These are phyloP conservation scores for Ruditapes philippinarum DNA, from an alignment of 1,140 invertebrate species.

Conservation along the genomic window DNA sequence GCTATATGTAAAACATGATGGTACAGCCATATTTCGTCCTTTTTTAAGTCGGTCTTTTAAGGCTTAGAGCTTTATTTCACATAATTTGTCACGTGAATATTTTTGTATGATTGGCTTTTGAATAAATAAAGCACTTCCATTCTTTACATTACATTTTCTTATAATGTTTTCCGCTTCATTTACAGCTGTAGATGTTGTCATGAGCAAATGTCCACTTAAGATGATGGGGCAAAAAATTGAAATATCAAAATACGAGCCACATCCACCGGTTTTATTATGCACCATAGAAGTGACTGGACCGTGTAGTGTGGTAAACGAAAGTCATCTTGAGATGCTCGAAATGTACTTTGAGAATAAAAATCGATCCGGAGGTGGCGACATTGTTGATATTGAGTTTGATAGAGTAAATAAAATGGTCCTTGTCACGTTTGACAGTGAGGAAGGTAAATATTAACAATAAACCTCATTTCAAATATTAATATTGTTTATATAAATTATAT, in stretches of 20 bases:
- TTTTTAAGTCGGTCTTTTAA: too few species aligned
- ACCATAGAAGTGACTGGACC: background rate
- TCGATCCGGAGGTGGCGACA: background rate
- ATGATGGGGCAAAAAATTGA: background rate
- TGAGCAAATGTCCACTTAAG: background rate
- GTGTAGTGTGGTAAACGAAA: background rate
- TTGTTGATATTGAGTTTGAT: background rate
- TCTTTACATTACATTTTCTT: too few species aligned
- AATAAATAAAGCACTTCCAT: too few species aligned
- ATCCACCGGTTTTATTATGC: background rate
- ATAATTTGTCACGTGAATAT: too few species aligned
- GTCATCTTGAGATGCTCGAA: background rate
- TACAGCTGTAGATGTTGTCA: background rate
- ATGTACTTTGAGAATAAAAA: slow-evolving; percentile 17
- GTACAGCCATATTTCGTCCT: too few species aligned
- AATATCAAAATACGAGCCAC: background rate
- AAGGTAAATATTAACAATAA: background rate
- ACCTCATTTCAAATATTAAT: too few species aligned
- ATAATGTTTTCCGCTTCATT: too few species aligned
- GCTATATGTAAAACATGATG: too few species aligned
- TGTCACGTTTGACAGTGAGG: background rate
- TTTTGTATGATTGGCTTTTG: too few species aligned
- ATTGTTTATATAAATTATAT: too few species aligned
- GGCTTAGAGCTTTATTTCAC: too few species aligned
- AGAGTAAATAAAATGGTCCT: background rate